Conservation (phyloP, 2,113 vertebrate species). For the Andinoacara biseriatus region DNA sequence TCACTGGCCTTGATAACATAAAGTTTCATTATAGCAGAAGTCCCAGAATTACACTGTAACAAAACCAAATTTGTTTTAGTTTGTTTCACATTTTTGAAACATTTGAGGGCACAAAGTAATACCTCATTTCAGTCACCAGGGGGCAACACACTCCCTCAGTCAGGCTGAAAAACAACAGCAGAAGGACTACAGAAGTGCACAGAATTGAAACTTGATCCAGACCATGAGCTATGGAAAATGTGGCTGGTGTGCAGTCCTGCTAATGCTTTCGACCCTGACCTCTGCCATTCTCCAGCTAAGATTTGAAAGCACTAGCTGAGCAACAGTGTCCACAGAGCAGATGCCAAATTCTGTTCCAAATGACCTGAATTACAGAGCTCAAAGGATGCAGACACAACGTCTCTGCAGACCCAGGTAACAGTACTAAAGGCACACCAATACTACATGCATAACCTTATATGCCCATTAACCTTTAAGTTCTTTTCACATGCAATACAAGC, state of each 20-base stretch:
- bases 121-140: conserved; percentile 25
- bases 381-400: conserved; percentile 24
- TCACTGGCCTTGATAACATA: background rate
- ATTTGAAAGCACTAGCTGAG: conserved; percentile 29
- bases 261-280: conserved; percentile 72
- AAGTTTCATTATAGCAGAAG: background rate
- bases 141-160: conserved; percentile 30
- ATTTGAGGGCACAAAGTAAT: background rate
- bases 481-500: background rate
- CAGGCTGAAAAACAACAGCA: conserved; percentile 18
- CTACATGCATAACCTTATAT: background rate
- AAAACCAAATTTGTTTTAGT: background rate
- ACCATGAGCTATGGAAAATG: conserved; percentile 66
- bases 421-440: background rate
- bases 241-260: conserved; percentile 47
- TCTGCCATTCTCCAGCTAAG: conserved; percentile 56
- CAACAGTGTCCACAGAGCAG: conserved; percentile 18
- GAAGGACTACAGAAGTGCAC: conserved; percentile 19
- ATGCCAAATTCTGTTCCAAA: background rate
- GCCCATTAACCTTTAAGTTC: background rate
- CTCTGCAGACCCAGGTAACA: background rate
- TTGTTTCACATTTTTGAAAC: background rate
- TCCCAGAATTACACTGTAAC: background rate
- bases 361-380: conserved; percentile 25
- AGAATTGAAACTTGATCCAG: conserved; percentile 73